Evolutionary conservation across 2,888 invertebrate genomes (phyloP).

Genomic region (Platycheirus rosarum): DNA sequence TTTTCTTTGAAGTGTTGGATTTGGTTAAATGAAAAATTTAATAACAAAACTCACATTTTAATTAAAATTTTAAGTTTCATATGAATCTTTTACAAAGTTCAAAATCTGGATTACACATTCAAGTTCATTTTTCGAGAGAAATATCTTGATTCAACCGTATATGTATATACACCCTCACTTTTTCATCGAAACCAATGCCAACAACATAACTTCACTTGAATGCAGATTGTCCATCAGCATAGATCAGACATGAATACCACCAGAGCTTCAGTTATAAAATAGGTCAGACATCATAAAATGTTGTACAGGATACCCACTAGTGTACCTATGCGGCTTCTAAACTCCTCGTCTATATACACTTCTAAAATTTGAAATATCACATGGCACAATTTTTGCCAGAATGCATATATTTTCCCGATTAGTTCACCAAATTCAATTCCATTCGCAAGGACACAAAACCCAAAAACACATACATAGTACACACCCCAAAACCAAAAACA

Average conservation of each 20-base stretch:
- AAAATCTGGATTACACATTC: too few species aligned
- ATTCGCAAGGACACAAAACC: constrained; percentile 34
- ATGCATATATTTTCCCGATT: constrained; percentile 58
- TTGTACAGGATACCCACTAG: background rate
- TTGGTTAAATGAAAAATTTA: too few species aligned
- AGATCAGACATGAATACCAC: background rate
- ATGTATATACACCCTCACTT: too few species aligned
- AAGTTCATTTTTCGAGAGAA: too few species aligned
- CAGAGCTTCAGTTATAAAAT: constrained; percentile 2
- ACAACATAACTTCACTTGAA: background rate
- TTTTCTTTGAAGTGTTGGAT: too few species aligned
- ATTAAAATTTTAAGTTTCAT: too few species aligned
- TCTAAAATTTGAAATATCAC: constrained; percentile 2
- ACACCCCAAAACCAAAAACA: constrained; percentile 5
- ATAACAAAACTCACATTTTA: too few species aligned
- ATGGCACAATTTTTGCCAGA: constrained; percentile 15
- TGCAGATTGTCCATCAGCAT: constrained; percentile 7
- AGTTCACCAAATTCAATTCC: constrained; percentile 54
- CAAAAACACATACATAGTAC: too few species aligned
- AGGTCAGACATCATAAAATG: constrained; percentile 28
- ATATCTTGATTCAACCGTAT: too few species aligned
- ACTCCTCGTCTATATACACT: background rate
- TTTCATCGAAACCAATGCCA: constrained; percentile 4
- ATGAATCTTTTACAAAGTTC: too few species aligned
- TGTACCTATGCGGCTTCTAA: background rate